These are phyloP conservation scores for Acanthurus leucopareius DNA, from an alignment of 2,797 vertebrate genomes.

Conservation along the genomic window DNA sequence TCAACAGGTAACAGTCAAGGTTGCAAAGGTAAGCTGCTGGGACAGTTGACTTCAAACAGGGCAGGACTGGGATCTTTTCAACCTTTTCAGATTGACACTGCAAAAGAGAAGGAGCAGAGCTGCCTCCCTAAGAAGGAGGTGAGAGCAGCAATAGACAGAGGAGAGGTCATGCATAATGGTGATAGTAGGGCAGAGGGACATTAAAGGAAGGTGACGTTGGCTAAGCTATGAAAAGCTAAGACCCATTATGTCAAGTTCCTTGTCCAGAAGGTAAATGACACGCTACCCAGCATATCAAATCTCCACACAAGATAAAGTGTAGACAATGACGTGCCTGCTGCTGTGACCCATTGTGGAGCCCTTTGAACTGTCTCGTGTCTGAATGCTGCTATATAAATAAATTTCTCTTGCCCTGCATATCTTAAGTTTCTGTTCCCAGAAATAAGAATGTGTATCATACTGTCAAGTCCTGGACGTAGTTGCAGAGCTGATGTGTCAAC, in stretches of 20 bases:
- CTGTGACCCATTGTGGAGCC: neutral
- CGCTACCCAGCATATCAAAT: neutral
- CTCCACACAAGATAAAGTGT: neutral
- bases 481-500: neutral
- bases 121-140: neutral
- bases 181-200: neutral
- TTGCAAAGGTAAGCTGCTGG: neutral
- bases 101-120: neutral
- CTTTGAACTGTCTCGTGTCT: too few species aligned
- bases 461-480: neutral
- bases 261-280: neutral
- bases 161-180: neutral
- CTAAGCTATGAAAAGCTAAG: neutral
- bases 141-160: neutral
- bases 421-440: too few species aligned
- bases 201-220: neutral
- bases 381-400: too few species aligned
- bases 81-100: neutral
- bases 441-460: too few species aligned
- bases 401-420: too few species aligned
- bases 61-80: neutral
- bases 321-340: neutral
- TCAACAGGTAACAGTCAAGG: neutral
- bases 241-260: neutral
- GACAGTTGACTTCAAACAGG: neutral